A percentile compares a stretch with the other conserved stretches of the same genome.
These are phyloP conservation scores for Oenanthe melanoleuca DNA, from an alignment of 2,113 vertebrate species.

Conservation along the genomic window DNA sequence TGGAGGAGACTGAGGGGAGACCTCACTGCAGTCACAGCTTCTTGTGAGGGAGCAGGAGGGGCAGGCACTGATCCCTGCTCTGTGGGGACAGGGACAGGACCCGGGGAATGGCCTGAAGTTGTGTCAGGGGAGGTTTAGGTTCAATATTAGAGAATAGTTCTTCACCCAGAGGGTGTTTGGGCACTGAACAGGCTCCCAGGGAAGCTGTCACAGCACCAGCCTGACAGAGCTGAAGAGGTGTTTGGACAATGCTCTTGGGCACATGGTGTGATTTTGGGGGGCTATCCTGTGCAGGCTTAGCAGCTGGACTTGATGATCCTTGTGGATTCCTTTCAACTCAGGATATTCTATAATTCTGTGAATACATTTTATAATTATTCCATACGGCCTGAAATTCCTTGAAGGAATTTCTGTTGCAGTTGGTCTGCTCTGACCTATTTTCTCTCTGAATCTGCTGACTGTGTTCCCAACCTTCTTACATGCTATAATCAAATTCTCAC, in stretches of 20 bases:
- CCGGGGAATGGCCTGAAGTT: fast-evolving
- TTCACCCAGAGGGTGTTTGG: fast-evolving
- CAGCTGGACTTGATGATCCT: not conserved
- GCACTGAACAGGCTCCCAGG: not conserved
- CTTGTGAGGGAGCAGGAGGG: fast-evolving
- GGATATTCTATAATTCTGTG: not conserved
- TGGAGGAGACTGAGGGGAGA: no score
- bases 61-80: not conserved
- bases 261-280: not conserved
- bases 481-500: not conserved
- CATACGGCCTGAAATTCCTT: not conserved
- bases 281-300: not conserved
- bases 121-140: not conserved
- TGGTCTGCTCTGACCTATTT: not conserved
- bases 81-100: not conserved
- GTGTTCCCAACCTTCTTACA: not conserved
- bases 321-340: not conserved
- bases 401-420: not conserved
- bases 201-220: not conserved
- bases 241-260: not conserved
- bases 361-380: not conserved
- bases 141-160: fast-evolving
- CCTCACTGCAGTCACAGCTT: not conserved
- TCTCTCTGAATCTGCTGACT: not conserved
- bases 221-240: not conserved